Conservation (phyloP, 2,797 vertebrate species). For the Leptatherina wallacei region DNA sequence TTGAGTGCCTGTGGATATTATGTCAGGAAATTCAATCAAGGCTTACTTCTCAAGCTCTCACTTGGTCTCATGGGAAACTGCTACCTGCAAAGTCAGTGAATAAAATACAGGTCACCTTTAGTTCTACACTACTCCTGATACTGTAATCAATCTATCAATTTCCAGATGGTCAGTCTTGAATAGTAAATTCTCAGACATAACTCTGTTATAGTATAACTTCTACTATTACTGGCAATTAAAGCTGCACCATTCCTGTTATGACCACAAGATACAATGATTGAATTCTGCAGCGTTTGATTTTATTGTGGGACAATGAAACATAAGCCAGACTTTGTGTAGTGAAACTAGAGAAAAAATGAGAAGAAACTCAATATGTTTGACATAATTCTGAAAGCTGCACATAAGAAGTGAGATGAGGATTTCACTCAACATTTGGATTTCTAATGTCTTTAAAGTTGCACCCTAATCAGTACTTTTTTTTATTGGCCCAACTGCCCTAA, state of each 20-base stretch:
- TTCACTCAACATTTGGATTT: constrained; percentile 8
- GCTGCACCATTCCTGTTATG: constrained; percentile 28
- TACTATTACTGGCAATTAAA: constrained; percentile 30
- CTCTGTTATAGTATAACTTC: constrained; percentile 11
- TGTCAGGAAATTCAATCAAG: constrained; percentile 62
- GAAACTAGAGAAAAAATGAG: constrained; percentile 10
- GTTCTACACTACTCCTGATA: constrained; percentile 15
- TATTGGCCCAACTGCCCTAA: constrained; percentile 19
- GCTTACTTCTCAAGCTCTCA: constrained; percentile 26
- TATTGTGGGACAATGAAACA: constrained; percentile 21
- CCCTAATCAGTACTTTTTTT: constrained; percentile 9
- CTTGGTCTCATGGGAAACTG: constrained; percentile 44
- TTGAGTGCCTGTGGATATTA: constrained; percentile 49
- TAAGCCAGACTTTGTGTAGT: constrained; percentile 5
- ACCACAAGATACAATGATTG: constrained; percentile 19
- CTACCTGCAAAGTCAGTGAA: constrained; percentile 37
- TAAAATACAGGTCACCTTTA: constrained; percentile 58
- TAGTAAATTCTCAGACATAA: constrained; percentile 23
- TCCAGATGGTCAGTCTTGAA: constrained; percentile 26
- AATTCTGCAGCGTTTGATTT: constrained; percentile 31
- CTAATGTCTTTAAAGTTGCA: constrained; percentile 5
- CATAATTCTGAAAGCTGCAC: constrained; percentile 6
- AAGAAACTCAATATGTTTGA: constrained; percentile 8
- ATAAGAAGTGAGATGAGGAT: background rate
- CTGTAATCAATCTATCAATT: constrained; percentile 36